phyloP scores from a whole-genome alignment of 2,797 vertebrate species.

The Lutjanus argentimaculatus region DNA sequence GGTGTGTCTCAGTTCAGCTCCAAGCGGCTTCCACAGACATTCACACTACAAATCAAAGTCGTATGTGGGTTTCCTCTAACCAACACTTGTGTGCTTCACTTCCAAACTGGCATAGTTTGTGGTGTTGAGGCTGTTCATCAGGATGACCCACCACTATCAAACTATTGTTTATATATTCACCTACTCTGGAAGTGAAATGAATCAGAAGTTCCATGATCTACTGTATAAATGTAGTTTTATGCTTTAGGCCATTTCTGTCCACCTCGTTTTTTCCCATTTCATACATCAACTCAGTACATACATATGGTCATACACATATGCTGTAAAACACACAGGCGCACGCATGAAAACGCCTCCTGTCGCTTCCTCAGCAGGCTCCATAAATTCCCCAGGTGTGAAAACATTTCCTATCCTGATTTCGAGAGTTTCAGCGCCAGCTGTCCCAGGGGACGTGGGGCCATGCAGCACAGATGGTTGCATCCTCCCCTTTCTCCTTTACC shows the following conservation, averaged over 20 bases:
- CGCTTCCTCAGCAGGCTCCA: slow-evolving; percentile 48
- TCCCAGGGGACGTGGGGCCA: slow-evolving; percentile 24
- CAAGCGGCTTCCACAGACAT: background rate
- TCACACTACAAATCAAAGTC: slow-evolving; percentile 24
- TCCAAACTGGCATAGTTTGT: background rate
- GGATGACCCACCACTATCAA: background rate
- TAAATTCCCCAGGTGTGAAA: slow-evolving; percentile 74
- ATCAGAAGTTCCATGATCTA: slow-evolving; percentile 13
- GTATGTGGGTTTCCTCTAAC: background rate
- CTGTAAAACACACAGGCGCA: background rate
- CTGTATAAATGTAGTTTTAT: slow-evolving; percentile 1
- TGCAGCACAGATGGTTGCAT: slow-evolving; percentile 22
- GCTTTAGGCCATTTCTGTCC: background rate
- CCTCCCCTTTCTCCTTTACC: slow-evolving; percentile 10
- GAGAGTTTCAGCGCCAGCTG: slow-evolving; percentile 31
- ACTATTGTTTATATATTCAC: background rate
- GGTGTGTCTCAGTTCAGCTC: background rate
- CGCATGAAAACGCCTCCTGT: slow-evolving; percentile 15
- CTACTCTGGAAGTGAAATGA: background rate
- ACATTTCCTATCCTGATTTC: slow-evolving; percentile 50
- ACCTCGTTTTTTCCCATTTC: background rate
- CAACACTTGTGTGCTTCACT: slow-evolving; percentile 6
- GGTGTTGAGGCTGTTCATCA: background rate
- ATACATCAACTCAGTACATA: slow-evolving; percentile 12
- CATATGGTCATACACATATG: slow-evolving; percentile 8